Evolutionary conservation across 2,113 vertebrate genomes (phyloP).

Genomic region (Tenebrosternarchus preto): DNA sequence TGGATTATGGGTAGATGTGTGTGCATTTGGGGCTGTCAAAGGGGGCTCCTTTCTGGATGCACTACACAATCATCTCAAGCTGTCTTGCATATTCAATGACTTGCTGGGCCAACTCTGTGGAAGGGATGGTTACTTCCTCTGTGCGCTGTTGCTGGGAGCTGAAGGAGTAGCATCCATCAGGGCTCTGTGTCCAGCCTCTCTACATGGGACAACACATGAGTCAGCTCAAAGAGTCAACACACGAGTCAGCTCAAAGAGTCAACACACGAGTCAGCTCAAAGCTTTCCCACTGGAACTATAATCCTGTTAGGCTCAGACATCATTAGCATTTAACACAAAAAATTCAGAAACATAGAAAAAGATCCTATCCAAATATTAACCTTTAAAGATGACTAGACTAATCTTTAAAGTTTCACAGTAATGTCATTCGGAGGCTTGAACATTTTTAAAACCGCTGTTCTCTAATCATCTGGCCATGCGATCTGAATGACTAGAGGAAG

Average conservation of each 20-base stretch:
- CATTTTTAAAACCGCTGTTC: too few relatives aligned
- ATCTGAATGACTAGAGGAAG: background rate
- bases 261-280: too few relatives aligned
- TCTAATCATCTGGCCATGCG: too few relatives aligned
- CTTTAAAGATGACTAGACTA: background rate
- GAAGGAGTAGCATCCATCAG: conserved; percentile 86
- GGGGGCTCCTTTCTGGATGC: conserved; percentile 46
- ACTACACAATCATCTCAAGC: conserved; percentile 93
- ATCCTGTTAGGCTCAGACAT: background rate
- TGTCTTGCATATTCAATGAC: conserved; percentile 93
- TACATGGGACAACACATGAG: conserved; percentile 60
- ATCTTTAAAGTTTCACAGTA: background rate
- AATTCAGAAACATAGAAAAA: background rate
- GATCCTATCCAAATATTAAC: background rate
- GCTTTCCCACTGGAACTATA: background rate
- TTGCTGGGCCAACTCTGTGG: conserved; percentile 87
- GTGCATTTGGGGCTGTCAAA: background rate
- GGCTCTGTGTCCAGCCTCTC: conserved; percentile 86
- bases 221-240: conserved; percentile 2
- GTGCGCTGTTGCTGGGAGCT: conserved; percentile 86
- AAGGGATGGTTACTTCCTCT: conserved; percentile 88
- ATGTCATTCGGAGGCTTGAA: too few relatives aligned
- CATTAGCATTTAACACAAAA: background rate
- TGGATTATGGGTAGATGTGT: conserved; percentile 6
- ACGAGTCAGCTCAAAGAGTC: background rate